Percentiles rank a stretch among this genome's conserved stretches.
Conservation (phyloP, 2,888 invertebrate species). For the Lottia scabra region DNA sequence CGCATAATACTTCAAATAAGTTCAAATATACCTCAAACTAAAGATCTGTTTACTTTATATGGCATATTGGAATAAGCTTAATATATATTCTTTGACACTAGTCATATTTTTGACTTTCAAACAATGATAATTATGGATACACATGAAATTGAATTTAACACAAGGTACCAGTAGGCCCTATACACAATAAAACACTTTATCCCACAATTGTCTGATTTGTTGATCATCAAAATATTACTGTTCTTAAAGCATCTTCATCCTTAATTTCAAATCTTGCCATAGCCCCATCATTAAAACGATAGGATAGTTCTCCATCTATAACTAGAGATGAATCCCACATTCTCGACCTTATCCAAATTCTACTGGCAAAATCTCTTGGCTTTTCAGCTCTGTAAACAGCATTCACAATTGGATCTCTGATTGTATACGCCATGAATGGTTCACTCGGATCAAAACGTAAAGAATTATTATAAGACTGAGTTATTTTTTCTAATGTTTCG, state of each 20-base stretch:
- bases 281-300: conserved; percentile 94
- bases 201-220: neutral
- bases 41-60: no score
- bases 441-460: conserved; percentile 74
- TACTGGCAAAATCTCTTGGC: conserved; percentile 81
- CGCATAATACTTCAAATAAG: no score
- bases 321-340: conserved; percentile 94
- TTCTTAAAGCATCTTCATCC: conserved; percentile 89
- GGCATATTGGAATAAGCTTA: no score
- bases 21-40: no score
- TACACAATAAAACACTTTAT: no score
- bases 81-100: no score
- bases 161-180: no score
- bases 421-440: conserved; percentile 85
- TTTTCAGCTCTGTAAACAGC: conserved; percentile 69
- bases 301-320: conserved; percentile 94
- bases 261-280: conserved; percentile 85
- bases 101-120: no score
- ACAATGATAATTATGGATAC: no score
- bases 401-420: conserved; percentile 92
- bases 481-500: conserved; percentile 65
- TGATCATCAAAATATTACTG: conserved; percentile 73
- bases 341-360: conserved; percentile 84
- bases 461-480: conserved; percentile 72
- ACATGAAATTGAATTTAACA: no score